These are phyloP conservation scores for Mythimna pallens DNA, from an alignment of 2,888 invertebrate genomes.

Conservation along the genomic window DNA sequence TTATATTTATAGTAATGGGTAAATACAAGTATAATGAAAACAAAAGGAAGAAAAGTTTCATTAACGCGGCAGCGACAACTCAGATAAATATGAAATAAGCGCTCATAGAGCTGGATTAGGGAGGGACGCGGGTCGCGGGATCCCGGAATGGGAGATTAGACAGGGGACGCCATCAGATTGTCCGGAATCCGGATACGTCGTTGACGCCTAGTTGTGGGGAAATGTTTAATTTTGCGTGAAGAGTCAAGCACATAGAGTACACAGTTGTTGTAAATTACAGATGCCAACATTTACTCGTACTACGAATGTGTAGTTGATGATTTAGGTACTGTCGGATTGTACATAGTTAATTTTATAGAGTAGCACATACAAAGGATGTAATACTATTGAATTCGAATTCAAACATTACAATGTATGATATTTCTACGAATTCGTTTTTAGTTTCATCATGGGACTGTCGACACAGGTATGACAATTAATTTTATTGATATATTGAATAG, in stretches of 20 bases:
- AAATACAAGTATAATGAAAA: slow-evolving; percentile 67
- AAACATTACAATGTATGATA: not conserved
- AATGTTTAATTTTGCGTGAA: slow-evolving; percentile 67
- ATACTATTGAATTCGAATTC: not conserved
- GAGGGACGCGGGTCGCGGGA: slow-evolving; percentile 50
- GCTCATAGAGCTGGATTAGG: slow-evolving; percentile 74
- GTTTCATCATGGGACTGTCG: not conserved
- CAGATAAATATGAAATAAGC: slow-evolving; percentile 82
- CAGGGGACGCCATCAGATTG: slow-evolving; percentile 57
- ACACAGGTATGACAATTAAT: not conserved
- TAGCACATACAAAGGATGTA: not conserved
- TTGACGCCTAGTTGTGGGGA: slow-evolving; percentile 54
- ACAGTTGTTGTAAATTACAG: slow-evolving; percentile 33
- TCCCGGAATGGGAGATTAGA: slow-evolving; percentile 65
- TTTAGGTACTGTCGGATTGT: not conserved
- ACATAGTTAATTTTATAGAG: slow-evolving; percentile 4
- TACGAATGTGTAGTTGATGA: slow-evolving; percentile 17
- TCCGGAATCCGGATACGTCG: slow-evolving; percentile 52
- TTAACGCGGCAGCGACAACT: slow-evolving; percentile 73
- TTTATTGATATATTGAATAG: not conserved
- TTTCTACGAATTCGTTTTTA: slow-evolving; percentile 8
- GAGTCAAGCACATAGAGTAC: slow-evolving; percentile 30
- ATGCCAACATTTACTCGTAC: slow-evolving; percentile 4
- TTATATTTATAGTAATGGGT: slow-evolving; percentile 54
- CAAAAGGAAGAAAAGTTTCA: slow-evolving; percentile 78